phyloP scores from a whole-genome alignment of 2,797 vertebrate species.

The Sebastes taczanowskii region DNA sequence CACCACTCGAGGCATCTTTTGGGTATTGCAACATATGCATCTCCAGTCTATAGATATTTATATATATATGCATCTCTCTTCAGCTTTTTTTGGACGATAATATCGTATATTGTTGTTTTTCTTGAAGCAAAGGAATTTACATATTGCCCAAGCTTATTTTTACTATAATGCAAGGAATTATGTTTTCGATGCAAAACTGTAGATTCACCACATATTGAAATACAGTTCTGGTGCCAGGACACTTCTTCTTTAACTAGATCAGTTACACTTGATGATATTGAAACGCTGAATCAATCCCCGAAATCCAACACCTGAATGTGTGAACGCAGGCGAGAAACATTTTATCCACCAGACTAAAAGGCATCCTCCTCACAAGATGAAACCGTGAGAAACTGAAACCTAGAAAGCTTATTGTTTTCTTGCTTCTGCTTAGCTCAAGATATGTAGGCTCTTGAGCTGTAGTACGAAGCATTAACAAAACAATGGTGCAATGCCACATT shows the following conservation, averaged over 20 bases:
- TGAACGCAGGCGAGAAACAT: constrained; percentile 17
- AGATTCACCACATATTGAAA: neutral
- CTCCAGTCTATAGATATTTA: too few relatives aligned
- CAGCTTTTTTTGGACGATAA: too few relatives aligned
- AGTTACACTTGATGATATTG: neutral
- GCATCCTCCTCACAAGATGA: neutral
- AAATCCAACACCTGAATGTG: neutral
- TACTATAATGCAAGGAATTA: neutral
- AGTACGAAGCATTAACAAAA: neutral
- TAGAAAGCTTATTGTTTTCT: neutral
- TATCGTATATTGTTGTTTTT: too few relatives aligned
- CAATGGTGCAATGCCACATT: neutral
- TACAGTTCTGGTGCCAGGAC: neutral
- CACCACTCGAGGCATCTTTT: rapidly evolving
- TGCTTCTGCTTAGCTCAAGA: neutral
- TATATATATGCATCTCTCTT: too few relatives aligned
- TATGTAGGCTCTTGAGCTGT: neutral
- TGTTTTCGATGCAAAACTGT: neutral
- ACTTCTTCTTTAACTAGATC: neutral
- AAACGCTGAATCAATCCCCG: neutral
- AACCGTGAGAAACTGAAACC: constrained; percentile 7
- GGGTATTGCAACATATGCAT: too few relatives aligned
- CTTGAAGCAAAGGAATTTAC: too few relatives aligned
- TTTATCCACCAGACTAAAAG: constrained; percentile 1
- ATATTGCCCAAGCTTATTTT: too few relatives aligned